phyloP scores from a whole-genome alignment of 2,888 invertebrate species.

The Heliothis peltigera region DNA sequence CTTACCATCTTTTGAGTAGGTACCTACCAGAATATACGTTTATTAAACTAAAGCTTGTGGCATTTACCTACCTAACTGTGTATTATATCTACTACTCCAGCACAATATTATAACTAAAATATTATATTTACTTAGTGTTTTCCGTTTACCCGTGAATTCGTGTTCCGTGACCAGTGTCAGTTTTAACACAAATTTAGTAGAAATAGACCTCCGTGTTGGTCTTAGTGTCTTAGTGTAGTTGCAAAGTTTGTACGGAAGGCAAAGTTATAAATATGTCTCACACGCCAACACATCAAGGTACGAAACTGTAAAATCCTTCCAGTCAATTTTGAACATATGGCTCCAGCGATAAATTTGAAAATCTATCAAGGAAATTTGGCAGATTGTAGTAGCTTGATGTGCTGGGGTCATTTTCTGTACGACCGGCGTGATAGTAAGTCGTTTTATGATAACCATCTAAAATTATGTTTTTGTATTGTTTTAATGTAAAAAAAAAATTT shows the following conservation, averaged over 20 bases:
- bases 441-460: no score
- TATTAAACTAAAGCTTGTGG: neutral
- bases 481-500: no score
- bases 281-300: no score
- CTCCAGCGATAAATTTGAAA: no score
- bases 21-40: conserved; percentile 5
- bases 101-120: conserved; percentile 24
- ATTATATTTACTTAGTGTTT: conserved; percentile 62
- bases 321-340: no score
- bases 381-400: no score
- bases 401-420: no score
- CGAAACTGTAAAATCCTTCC: no score
- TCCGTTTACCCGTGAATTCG: conserved; percentile 75
- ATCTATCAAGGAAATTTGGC: no score
- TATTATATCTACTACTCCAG: conserved; percentile 42
- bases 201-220: conserved; percentile 51
- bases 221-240: conserved; percentile 3
- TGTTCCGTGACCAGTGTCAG: conserved; percentile 70
- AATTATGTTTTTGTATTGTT: no score
- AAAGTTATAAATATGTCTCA: conserved; percentile 16
- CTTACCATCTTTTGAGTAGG: no score
- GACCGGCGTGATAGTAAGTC: no score
- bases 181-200: conserved; percentile 76
- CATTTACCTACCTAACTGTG: conserved; percentile 39
- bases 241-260: conserved; percentile 65